Evolutionary conservation across 2,797 vertebrate genomes (phyloP), one percentile per base, ranked within the genome.

Genomic region (Avahi laniger): DNA sequence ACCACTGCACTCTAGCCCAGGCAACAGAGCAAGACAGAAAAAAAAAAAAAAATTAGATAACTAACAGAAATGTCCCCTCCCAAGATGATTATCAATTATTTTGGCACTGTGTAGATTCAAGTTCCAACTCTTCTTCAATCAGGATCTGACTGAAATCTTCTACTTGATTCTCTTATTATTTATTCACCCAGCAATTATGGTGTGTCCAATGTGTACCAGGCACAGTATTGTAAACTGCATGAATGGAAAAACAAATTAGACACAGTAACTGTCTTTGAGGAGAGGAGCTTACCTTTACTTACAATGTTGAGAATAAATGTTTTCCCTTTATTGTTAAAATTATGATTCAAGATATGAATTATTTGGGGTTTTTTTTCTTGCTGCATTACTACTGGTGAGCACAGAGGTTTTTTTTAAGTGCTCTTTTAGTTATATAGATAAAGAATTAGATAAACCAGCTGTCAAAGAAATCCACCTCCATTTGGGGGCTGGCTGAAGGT

Each of bases 391-490:
- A 65, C 61, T n/a, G 61, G 61, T n/a, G 30, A 63, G 61, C 61
- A 63, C 61, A 63, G 59, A 28, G 13, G 2, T 14, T 59, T 59
- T 63, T 65, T 59, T 59, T 59, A 26, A 59, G 33, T 18, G 30
- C 13, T 83, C 41, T 93, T 90, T 92, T 69, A 70, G 72, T 72
- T 17, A 11, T 38, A 61, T 52, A 35, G 52, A 48, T 69, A 90
- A 80, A 87, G 52, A 72, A 86, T 92, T 67, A 89, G 69, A 93
- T 82, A 79, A 95, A 91, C 52, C 41, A 50, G 63, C 83, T 8
- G 20, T 93, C 22, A n/a, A 67, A 50, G 57, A 78, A 92, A 75
- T 41, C 52, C 15, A 50, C 7, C 48, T 59, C 67, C 50, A 43
- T 93, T 72, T 65, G 15, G 14, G 59, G 38, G 4, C 30, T 91